Evolutionary conservation across 2,113 vertebrate species (phyloP).

Genomic region (Cochlearius cochlearius): DNA sequence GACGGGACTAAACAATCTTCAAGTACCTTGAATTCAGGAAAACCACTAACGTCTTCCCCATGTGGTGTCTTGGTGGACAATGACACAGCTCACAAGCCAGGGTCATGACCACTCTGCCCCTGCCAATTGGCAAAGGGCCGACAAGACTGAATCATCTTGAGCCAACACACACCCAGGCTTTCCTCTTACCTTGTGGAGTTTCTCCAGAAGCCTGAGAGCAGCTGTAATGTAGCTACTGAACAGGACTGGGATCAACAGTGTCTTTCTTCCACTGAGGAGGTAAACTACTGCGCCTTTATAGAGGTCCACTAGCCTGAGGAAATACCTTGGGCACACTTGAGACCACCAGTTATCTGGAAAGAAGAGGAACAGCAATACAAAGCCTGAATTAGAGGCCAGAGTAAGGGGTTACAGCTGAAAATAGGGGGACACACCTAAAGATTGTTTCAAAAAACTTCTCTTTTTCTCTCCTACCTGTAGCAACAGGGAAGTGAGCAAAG

Average conservation of each 20-base stretch:
- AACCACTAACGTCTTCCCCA: background rate
- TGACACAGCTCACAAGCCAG: background rate
- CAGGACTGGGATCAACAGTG: slow-evolving; percentile 85
- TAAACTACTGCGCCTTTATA: slow-evolving; percentile 94
- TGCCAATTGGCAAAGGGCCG: background rate
- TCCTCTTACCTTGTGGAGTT: slow-evolving; percentile 88
- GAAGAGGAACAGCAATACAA: background rate
- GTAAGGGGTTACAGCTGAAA: background rate
- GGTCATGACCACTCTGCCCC: background rate
- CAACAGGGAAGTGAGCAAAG: background rate
- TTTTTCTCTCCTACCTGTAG: background rate
- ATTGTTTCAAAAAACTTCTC: background rate
- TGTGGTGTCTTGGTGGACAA: background rate
- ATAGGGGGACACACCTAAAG: background rate
- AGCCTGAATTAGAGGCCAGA: background rate
- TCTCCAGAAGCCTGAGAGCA: slow-evolving; percentile 89
- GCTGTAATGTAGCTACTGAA: slow-evolving; percentile 91
- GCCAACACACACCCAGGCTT: background rate
- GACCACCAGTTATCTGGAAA: slow-evolving; percentile 98
- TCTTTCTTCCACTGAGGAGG: slow-evolving; percentile 89
- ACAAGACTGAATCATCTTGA: background rate
- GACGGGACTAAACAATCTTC: background rate
- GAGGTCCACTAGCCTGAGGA: slow-evolving; percentile 90
- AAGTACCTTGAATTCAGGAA: background rate
- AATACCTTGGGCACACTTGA: slow-evolving; percentile 85